A percentile compares a stretch with the other conserved stretches of the same genome.
These are phyloP conservation scores for Pseudochirops cupreus DNA, from an alignment of 2,797 vertebrate species.

Conservation along the genomic window DNA sequence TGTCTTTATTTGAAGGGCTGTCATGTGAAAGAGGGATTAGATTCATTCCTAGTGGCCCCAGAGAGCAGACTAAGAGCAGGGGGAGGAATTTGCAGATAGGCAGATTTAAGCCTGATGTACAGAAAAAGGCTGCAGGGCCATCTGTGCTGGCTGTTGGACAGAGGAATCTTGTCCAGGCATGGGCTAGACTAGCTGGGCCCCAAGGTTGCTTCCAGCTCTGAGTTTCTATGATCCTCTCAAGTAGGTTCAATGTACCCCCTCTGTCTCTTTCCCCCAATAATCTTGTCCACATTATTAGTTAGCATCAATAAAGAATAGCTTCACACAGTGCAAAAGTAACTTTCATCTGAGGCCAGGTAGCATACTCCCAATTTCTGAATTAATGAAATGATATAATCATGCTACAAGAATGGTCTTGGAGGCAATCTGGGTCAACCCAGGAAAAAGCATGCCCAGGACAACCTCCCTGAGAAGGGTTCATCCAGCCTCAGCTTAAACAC, in stretches of 20 bases:
- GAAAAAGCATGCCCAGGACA: background rate
- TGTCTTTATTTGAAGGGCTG: conserved; percentile 5
- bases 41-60: conserved; percentile 2
- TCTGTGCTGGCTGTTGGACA: background rate
- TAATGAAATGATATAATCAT: conserved; percentile 7
- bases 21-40: conserved; percentile 13
- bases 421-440: background rate
- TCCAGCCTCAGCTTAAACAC: background rate
- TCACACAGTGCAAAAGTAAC: conserved; percentile 40
- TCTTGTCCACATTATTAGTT: conserved; percentile 20
- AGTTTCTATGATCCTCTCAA: background rate
- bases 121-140: background rate
- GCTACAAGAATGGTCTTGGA: background rate
- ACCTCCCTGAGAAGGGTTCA: background rate
- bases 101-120: conserved; percentile 2
- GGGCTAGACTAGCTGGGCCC: background rate
- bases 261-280: conserved; percentile 36
- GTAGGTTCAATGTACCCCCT: conserved; percentile 3
- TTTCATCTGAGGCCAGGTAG: conserved; percentile 38
- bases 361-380: conserved; percentile 54
- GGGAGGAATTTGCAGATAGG: conserved; percentile 5
- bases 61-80: conserved; percentile 9
- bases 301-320: conserved; percentile 3
- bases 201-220: background rate
- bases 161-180: background rate